Conservation (phyloP, 1,140 invertebrate genomes). For the Dendroctonus valens region DNA sequence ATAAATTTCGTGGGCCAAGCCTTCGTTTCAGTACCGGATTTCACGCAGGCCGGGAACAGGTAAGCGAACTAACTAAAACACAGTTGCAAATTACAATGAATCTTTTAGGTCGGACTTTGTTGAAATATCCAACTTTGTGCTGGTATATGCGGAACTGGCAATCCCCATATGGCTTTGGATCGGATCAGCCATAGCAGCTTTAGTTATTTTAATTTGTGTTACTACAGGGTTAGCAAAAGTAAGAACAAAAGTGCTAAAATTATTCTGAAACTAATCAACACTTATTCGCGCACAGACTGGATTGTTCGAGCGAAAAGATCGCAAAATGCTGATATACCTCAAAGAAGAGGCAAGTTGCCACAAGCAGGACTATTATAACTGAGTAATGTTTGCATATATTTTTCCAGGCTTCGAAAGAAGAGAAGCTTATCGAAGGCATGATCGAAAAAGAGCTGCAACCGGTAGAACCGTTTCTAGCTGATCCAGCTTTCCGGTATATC, state of each 20-base stretch:
- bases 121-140: slow-evolving; percentile 2
- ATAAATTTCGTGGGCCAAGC: background rate
- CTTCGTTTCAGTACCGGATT: background rate
- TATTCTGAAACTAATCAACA: background rate
- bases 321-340: slow-evolving; percentile 1
- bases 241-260: background rate
- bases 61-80: background rate
- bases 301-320: slow-evolving; percentile 22
- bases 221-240: slow-evolving; percentile 7
- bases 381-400: background rate
- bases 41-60: slow-evolving; percentile 8
- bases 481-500: slow-evolving; percentile 9
- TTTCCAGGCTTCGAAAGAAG: slow-evolving; percentile 9
- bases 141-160: background rate
- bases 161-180: slow-evolving; percentile 18
- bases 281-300: slow-evolving; percentile 1
- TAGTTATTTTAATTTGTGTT: slow-evolving; percentile 19
- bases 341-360: slow-evolving; percentile 4
- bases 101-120: slow-evolving; percentile 11
- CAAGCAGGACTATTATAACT: background rate
- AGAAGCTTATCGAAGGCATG: slow-evolving; percentile 15
- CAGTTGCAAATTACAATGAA: background rate
- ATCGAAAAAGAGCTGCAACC: slow-evolving; percentile 18
- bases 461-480: background rate
- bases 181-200: slow-evolving; percentile 11